Evolutionary conservation across 2,888 invertebrate genomes (phyloP), one percentile per base, ranked within the genome.

Genomic region (Lomographa bimaculata): DNA sequence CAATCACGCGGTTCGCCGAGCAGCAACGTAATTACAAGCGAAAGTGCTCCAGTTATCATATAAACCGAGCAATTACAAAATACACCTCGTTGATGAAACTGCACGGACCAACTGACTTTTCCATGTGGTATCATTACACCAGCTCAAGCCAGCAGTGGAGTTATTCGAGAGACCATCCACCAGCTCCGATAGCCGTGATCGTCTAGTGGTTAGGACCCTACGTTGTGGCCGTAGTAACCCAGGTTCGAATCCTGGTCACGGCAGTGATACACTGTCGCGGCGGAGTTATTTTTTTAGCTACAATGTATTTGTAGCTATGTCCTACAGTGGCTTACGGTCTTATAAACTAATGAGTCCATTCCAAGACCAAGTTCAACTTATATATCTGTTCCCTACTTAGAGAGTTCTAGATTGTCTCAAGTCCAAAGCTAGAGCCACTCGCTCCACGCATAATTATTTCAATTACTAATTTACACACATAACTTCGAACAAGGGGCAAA

Each of bases 151-250:
- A 25, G 36, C 21, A 17, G 7, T 18, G 8, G 5, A 8, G 1
- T 8, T 20, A 46, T 60, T 48, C 20, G 35, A 7, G 5, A n/a
- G 6, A 5, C 7, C 23, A 3, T 5, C 7, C 46, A 61, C 30
- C 46, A 53, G 73, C 79, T 80, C 72, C 77, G 71, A 23, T 57
- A 90, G 92, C 91, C 91, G 91, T 92, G 91, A 92, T 92, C 91
- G 92, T 92, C 91, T 92, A 92, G 92, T 92, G 92, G 92, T 92
- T 92, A 92, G 92, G 91, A 92, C 91, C 89, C 91, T 91, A 91
- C 91, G 91, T 92, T 92, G 91, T 92, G 91, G 92, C 91, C 91
- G 92, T 91, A 91, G 91, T 91, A 92, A 92, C 92, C 92, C 92
- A 92, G 92, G 92, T 92, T 92, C 92, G 92, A 92, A 71, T 73